Evolutionary conservation across 2,888 invertebrate species (phyloP).

Genomic region (Eubasilissa splendida): DNA sequence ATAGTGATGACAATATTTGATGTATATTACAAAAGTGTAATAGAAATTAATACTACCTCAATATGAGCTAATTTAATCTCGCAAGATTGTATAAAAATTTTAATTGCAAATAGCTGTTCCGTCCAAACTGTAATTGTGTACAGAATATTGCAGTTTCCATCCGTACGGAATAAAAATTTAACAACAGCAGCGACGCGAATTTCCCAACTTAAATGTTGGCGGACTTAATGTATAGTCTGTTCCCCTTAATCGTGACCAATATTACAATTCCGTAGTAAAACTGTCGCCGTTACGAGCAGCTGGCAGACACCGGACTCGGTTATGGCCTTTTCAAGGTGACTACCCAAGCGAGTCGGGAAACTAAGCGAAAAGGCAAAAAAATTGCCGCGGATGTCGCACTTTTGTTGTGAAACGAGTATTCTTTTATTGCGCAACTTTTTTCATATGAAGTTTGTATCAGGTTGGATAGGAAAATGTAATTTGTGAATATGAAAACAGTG

Average conservation of each 20-base stretch:
- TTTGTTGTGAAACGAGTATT: slow-evolving; percentile 22
- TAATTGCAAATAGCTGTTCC: no score
- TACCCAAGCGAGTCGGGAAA: slow-evolving; percentile 33
- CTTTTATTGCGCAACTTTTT: slow-evolving; percentile 36
- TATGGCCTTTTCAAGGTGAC: slow-evolving; percentile 39
- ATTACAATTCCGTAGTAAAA: slow-evolving; percentile 37
- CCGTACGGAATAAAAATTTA: slow-evolving; percentile 6
- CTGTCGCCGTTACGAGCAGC: slow-evolving; percentile 37
- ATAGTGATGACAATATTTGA: no score
- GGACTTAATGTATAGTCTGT: slow-evolving; percentile 34
- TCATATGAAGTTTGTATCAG: slow-evolving; percentile 14
- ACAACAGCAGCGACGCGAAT: slow-evolving; percentile 28
- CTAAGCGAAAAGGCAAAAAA: slow-evolving; percentile 28
- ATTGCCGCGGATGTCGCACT: slow-evolving; percentile 12
- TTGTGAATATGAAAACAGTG: background rate
- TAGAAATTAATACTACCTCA: no score
- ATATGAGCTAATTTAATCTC: no score
- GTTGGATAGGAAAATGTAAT: background rate
- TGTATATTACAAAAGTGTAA: no score
- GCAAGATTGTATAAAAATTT: no score
- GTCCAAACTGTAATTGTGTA: background rate
- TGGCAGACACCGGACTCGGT: slow-evolving; percentile 37
- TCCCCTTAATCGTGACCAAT: slow-evolving; percentile 24
- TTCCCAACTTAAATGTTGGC: slow-evolving; percentile 32
- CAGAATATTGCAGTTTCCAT: slow-evolving; percentile 1